Evolutionary conservation across 2,888 invertebrate genomes (phyloP), one percentile per base, ranked within the genome.

Genomic region (Sclerodermus sp.): DNA sequence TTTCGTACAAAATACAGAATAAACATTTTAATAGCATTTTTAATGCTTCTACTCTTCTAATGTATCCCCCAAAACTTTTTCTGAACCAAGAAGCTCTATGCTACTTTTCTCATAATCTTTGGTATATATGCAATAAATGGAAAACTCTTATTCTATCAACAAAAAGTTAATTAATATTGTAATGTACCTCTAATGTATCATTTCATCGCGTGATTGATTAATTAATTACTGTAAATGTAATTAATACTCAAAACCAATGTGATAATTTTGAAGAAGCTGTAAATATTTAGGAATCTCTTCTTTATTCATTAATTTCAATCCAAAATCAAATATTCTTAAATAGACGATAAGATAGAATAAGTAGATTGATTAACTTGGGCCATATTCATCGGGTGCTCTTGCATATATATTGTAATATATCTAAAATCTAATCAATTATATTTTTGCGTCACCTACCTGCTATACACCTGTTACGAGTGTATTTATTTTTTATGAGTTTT

Each of bases 121-220:
- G 71, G 71, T 70, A 69, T 69, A 64, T 63, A 58, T n/a, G n/a
- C n/a, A n/a, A n/a, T n/a, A 66, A 66, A 57, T 57, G 47, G 57
- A 59, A 52, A 56, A 58, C 52, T 48, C 59, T 63, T 58, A 53
- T 55, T 63, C 64, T 66, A 68, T 55, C 61, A 62, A 59, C 57
- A 57, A 58, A 64, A 51, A 43, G 55, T 55, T 30, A 30, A 9
- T 30, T 30, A 30, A 30, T 9, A 30, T 6, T 9, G 10, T 30
- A 30, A 30, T 30, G 8, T 30, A 9, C 30, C n/a, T n/a, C n/a
- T n/a, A n/a, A n/a, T n/a, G n/a, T n/a, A n/a, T n/a, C n/a, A n/a
- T n/a, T n/a, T n/a, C n/a, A n/a, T n/a, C n/a, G n/a, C n/a, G n/a
- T n/a, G n/a, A n/a, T n/a, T n/a, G n/a, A n/a, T n/a, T n/a, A n/a